Base-by-base conservation (phyloP, 2,797 vertebrate genomes). In the Fratercula arctica region DNA sequence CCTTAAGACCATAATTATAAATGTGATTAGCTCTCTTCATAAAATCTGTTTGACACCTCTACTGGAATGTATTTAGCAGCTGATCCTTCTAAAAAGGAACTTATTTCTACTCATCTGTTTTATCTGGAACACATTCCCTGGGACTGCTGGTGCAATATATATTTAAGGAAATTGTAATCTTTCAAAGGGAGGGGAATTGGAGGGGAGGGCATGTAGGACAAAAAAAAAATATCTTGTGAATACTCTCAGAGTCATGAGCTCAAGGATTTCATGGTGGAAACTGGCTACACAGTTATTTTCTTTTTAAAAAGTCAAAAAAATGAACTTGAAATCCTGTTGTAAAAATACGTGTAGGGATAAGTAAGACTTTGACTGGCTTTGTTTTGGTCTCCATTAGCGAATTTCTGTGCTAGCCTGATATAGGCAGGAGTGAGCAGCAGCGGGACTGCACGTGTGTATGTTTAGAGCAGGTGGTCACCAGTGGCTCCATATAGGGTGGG, bases 61-160 rank as follows among this genome's bases (percentile, higher is more conserved):
- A 80, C 75, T 95, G 81, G 72, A 94, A 97, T 93, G 69, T 77
- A 72, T 91, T 93, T 94, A 87, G 73, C 93, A 96, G 84, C 57
- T 91, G 92, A 96, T 90, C 48, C 33, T 70, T 89, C 57, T 41
- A 37, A 89, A 93, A 66, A 43, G 73, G 7, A 50, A 46, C 28
- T 75, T 68, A 90, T 63, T 94, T 90, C 70, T 89, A 90, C 77
- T 96, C 59, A 89, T 87, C 75, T 87, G 51, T 88, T 95, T 86
- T 91, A 85, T 85, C 84, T 87, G 84, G 69, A 95, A 77, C 45
- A 68, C 37, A 75, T 95, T 87, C 72, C 35, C 67, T 37, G 16
- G 45, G 63, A 63, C 84, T 90, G 86, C 35, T 94, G 29, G 31
- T 92, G 56, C 60, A 89, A 79, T 82, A 93, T 70, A 76, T 82